Conservation (phyloP, 2,797 vertebrate genomes). For the Anabacerthia variegaticeps region DNA sequence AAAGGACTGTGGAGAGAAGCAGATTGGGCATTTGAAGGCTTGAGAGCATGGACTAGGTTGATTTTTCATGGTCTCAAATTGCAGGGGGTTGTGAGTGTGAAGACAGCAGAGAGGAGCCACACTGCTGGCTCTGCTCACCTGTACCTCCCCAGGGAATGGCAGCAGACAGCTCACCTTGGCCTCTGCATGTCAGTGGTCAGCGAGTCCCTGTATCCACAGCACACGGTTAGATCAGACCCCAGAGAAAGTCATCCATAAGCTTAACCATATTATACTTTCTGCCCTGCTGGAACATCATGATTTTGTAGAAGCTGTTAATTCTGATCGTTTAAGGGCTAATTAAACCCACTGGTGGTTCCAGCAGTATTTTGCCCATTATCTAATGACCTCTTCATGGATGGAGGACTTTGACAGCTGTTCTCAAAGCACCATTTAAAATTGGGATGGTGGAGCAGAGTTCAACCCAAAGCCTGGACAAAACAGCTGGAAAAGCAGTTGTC, state of each 20-base stretch:
- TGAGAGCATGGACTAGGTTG: not conserved
- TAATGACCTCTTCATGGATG: not conserved
- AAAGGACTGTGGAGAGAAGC: not conserved
- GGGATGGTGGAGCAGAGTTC: not conserved
- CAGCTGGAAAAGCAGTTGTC: not conserved
- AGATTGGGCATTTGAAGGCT: not conserved
- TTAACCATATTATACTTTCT: not conserved
- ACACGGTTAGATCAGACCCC: fast-evolving
- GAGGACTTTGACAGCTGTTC: not conserved
- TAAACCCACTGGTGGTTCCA: not conserved
- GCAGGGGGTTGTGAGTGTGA: not conserved
- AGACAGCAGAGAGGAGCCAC: not conserved
- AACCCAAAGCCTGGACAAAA: not conserved
- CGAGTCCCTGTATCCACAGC: fast-evolving
- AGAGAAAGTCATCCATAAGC: not conserved
- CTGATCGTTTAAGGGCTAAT: not conserved
- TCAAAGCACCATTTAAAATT: not conserved
- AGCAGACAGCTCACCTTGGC: not conserved
- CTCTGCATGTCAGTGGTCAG: not conserved
- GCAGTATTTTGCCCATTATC: not conserved
- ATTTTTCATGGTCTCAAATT: not conserved
- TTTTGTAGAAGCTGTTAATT: not conserved
- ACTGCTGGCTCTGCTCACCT: not conserved
- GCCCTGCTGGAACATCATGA: not conserved
- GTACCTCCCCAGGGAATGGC: fast-evolving